Base-by-base conservation (phyloP, 2,113 vertebrate genomes). In the Circaetus cinerascens region DNA sequence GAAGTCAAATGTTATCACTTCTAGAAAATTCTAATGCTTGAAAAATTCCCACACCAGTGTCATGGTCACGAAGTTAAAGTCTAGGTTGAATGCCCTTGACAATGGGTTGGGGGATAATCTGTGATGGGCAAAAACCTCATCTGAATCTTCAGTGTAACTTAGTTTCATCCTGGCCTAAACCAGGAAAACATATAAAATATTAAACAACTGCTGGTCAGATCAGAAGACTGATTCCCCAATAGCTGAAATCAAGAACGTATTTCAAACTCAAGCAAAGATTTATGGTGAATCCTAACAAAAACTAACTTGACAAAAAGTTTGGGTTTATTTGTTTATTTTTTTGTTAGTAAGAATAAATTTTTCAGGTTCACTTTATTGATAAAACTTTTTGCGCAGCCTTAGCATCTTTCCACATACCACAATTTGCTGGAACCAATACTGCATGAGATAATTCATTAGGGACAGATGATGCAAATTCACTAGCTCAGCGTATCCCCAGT, bases 401-500 rank as follows among this genome's bases (percentile, higher is more conserved):
- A 81, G 91, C 79, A 95, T 88, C 63, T 89, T 97, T 94, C 56
- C 51, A 76, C 25, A 76, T 64, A 80, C 50, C 60, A 82, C 68
- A 86, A 27, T 96, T 96, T 96, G 55, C 92, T 95, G 93, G 68
- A 97, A 94, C 95, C 11, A 53, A 73, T 95, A 82, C n/a, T 51
- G 97, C 93, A 94, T 92, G 80, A 97, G 95, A 90, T 92, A 96
- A 93, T 95, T 93, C 90, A 96, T 97, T 96, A 96, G 96, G 81
- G 87, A 97, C 51, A 94, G 88, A 97, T 92, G 80, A 92, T 78
- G 84, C 68, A 96, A 98, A 98, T 96, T 95, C 62, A 95, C 94
- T 94, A 96, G 48, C 84, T 98, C 97, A 97, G 98, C 98, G 95
- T 80, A 98, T 92, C 87, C 62, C 69, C 55, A 60, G 83, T 96